These are phyloP conservation scores for Mesocentrotus franciscanus DNA, from an alignment of 53 echinoderm and acorn worm species.

Conservation along the genomic window DNA sequence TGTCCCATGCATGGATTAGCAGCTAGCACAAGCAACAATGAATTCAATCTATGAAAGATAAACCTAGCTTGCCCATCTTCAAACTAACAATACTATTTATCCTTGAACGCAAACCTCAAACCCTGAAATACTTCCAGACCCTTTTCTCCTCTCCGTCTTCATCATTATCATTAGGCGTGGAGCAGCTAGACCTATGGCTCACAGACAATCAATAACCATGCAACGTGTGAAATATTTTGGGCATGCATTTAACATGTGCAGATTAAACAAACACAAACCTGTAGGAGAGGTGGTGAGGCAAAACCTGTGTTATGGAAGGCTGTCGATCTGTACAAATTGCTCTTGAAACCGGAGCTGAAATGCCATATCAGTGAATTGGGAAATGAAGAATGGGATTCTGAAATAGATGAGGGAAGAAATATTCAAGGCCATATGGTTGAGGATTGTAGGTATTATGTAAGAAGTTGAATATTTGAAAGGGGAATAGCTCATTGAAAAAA, in stretches of 20 bases:
- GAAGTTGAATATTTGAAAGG: not conserved
- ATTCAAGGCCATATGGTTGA: not conserved
- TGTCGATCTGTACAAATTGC: not conserved
- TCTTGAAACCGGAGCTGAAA: not conserved
- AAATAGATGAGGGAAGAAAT: not conserved
- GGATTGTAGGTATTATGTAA: not conserved
- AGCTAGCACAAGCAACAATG: not conserved
- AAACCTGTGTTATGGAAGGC: not conserved
- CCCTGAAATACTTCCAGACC: not conserved
- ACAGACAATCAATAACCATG: conserved; percentile 46
- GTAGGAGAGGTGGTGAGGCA: not conserved
- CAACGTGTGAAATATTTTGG: conserved; percentile 38
- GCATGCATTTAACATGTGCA: conserved; percentile 27
- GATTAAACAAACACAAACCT: conserved; percentile 29
- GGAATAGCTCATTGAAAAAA: too few species aligned
- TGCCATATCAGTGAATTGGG: not conserved
- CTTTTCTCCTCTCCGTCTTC: not conserved
- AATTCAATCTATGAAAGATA: not conserved
- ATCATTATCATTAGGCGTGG: not conserved
- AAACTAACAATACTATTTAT: not conserved
- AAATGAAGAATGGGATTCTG: not conserved
- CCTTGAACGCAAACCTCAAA: conserved; percentile 6
- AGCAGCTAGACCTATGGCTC: not conserved
- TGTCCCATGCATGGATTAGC: too few species aligned
- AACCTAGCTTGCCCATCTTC: not conserved